Evolutionary conservation across 2,113 vertebrate species (phyloP).

Genomic region (Brachypodius melanocephalos): DNA sequence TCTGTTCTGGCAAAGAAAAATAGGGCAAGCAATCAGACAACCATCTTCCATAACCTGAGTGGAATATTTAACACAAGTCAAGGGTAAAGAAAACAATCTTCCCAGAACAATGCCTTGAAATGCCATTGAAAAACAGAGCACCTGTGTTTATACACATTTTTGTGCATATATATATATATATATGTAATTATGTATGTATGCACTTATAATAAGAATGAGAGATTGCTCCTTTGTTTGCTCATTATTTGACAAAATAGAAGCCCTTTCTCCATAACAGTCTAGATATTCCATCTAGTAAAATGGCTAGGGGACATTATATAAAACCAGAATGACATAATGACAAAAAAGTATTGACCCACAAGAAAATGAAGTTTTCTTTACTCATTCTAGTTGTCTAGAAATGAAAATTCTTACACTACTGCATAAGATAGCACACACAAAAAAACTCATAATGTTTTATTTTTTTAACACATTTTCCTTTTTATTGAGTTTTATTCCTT

Average conservation of each 20-base stretch:
- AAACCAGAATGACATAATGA: not conserved
- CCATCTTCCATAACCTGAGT: slow-evolving; percentile 61
- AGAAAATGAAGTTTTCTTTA: not conserved
- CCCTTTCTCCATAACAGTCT: not conserved
- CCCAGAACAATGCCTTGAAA: not conserved
- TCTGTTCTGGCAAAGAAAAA: slow-evolving; percentile 70
- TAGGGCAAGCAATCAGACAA: slow-evolving; percentile 68
- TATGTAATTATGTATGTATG: not conserved
- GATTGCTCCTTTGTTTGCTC: not conserved
- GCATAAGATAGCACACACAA: not conserved
- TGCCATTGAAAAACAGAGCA: not conserved
- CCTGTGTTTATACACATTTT: not conserved
- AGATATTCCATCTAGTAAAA: not conserved
- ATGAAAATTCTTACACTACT: not conserved
- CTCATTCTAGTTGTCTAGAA: not conserved
- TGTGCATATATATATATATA: rapidly evolving
- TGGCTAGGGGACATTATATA: not conserved
- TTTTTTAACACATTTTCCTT: slow-evolving; percentile 9
- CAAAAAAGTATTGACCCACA: not conserved
- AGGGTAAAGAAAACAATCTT: slow-evolving; percentile 63
- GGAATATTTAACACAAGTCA: slow-evolving; percentile 70
- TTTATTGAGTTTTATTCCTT: slow-evolving; percentile 32
- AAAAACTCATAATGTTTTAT: not conserved
- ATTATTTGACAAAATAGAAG: not conserved
- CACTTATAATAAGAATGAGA: not conserved